phyloP scores from a whole-genome alignment of 2,797 vertebrate species.

The Myripristis jacobus region DNA sequence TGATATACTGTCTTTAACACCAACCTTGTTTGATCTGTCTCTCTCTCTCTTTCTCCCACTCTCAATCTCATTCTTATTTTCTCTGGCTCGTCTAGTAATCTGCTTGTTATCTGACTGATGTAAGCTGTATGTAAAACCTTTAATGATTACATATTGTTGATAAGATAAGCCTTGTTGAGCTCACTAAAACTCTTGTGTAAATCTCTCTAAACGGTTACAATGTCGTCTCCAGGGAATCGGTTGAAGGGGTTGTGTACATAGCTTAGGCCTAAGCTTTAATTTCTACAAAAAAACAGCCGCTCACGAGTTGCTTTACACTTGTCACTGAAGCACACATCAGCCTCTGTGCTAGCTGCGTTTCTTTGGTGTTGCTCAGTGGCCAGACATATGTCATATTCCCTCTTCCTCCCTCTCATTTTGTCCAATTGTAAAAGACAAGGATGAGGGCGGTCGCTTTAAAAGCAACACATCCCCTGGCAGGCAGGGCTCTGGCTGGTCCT shows the following conservation, averaged over 20 bases:
- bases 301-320: conserved; percentile 7
- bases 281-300: conserved; percentile 18
- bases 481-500: conserved; percentile 66
- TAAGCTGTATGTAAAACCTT: conserved; percentile 69
- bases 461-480: conserved; percentile 64
- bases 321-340: conserved; percentile 1
- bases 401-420: conserved; percentile 41
- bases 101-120: conserved; percentile 68
- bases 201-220: conserved; percentile 30
- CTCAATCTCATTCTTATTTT: conserved; percentile 21
- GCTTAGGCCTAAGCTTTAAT: conserved; percentile 11
- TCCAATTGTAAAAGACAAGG: conserved; percentile 55
- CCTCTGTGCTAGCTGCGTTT: conserved; percentile 26
- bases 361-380: conserved; percentile 21
- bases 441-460: conserved; percentile 63
- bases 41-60: conserved; percentile 17
- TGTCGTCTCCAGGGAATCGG: conserved; percentile 29
- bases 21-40: conserved; percentile 15
- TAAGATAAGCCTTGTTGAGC: conserved; percentile 60
- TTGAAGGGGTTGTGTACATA: conserved; percentile 1
- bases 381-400: conserved; percentile 30
- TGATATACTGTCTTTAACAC: conserved; percentile 37
- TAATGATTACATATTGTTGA: conserved; percentile 64
- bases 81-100: conserved; percentile 37
- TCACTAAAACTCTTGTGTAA: conserved; percentile 36